Conservation (phyloP, 30 jellyfish, hydroid and myxozoan species). For the Turritopsis rubra region DNA sequence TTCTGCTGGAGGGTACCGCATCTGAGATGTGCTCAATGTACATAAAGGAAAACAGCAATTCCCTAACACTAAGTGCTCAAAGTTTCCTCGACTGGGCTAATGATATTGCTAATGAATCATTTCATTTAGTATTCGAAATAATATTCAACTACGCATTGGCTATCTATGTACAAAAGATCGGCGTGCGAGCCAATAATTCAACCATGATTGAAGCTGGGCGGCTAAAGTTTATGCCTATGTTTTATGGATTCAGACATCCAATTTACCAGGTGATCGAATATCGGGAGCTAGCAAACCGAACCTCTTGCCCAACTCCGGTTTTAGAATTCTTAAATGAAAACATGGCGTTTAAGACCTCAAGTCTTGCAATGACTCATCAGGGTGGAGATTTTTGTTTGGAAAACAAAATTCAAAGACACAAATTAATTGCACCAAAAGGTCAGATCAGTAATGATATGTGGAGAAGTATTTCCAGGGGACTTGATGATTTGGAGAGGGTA, state of each 20-base stretch:
- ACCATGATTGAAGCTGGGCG: slow-evolving; percentile 1
- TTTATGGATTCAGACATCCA: slow-evolving; percentile 19
- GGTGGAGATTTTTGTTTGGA: slow-evolving; percentile 22
- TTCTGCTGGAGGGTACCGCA: neutral
- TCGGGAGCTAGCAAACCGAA: neutral
- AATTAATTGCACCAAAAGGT: slow-evolving; percentile 17
- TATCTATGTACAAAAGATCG: neutral
- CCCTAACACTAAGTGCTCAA: neutral
- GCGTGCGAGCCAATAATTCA: neutral
- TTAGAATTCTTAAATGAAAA: neutral
- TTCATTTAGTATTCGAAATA: neutral
- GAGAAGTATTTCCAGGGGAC: neutral
- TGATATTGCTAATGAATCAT: neutral
- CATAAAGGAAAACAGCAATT: neutral
- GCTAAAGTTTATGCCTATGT: neutral
- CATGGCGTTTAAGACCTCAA: neutral
- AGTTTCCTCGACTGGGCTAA: neutral
- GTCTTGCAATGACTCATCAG: neutral
- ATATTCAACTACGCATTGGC: slow-evolving; percentile 8
- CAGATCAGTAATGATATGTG: neutral
- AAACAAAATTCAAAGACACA: neutral
- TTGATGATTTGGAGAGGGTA: neutral
- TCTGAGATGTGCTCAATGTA: neutral
- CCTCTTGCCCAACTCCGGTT: neutral
- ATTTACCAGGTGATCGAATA: slow-evolving; percentile 6